Evolutionary conservation across 1,140 invertebrate genomes (phyloP), one percentile per base, ranked within the genome.

Genomic region (Atopsyche davidsoni): DNA sequence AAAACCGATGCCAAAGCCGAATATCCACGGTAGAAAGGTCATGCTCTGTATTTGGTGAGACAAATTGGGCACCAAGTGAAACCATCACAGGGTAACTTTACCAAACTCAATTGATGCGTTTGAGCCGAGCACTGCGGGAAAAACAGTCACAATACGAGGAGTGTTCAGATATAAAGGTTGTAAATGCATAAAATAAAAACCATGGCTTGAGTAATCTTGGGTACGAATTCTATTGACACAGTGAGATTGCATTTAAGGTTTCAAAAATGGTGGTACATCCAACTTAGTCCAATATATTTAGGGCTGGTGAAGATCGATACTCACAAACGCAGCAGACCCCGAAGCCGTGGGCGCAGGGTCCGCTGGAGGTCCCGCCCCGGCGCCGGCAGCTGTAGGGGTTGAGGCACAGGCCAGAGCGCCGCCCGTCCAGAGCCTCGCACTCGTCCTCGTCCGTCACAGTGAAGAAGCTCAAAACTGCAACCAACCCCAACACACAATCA

Each of bases 291-390:
- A 31, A 9, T 9, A 31, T n/a, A 31, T 9, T n/a, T 31, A 31
- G n/a, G 9, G 28, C n/a, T n/a, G n/a, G n/a, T n/a, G n/a, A n/a
- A 24, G 19, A 13, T n/a, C 22, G 11, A 35, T 47, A 85, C 86
- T 86, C 66, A 87, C 88, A 90, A 19, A 89, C 79, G 66, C 89
- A 92, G 62, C 89, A 92, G n/a, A 90, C 86, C 1, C 88, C 88
- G 52, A 90, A 87, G 6, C 88, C 87, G 48, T 87, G 76, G 0
- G 88, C 87, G 60, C 89, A 92, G 47, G 81, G 77, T 1, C 89
- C 89, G 9, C 80, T 75, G 0, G 86, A 81, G 43, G 74, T 76
- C 1, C 89, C 88, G 18, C 79, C 79, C 53, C 86, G 76, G 57
- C 85, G 80, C n/a, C 81, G 74, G 58, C 89, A 92, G 63, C 90